Evolutionary conservation across 1,140 invertebrate species (phyloP).

Genomic region (Drosophila kohkoa): DNA sequence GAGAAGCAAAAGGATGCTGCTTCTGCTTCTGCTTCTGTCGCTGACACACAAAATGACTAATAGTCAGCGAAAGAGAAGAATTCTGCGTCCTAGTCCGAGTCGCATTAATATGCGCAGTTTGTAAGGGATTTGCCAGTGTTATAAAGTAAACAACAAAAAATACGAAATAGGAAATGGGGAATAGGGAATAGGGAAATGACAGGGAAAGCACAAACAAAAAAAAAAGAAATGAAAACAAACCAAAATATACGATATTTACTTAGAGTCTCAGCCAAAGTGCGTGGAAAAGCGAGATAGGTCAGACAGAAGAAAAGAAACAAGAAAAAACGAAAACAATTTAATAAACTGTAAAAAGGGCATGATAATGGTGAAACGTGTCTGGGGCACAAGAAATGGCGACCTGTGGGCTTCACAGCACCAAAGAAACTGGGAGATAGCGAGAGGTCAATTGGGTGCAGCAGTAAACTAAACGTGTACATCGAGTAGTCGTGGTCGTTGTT

Average conservation of each 20-base stretch:
- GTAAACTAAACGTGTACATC: slow-evolving; percentile 48
- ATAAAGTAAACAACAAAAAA: slow-evolving; percentile 69
- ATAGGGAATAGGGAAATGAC: slow-evolving; percentile 37
- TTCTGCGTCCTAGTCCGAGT: slow-evolving; percentile 21
- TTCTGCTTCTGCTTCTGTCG: not conserved
- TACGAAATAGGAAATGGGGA: not conserved
- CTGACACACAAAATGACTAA: slow-evolving; percentile 67
- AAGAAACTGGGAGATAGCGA: not conserved
- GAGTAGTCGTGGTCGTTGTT: not conserved
- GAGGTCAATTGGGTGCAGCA: slow-evolving; percentile 32
- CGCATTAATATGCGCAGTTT: slow-evolving; percentile 75
- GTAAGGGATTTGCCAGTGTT: slow-evolving; percentile 57
- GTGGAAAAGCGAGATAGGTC: slow-evolving; percentile 20
- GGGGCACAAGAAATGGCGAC: slow-evolving; percentile 44
- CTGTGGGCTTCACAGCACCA: slow-evolving; percentile 10
- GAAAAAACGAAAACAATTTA: slow-evolving; percentile 69
- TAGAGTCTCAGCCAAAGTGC: slow-evolving; percentile 11
- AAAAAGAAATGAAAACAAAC: slow-evolving; percentile 31
- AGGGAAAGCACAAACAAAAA: slow-evolving; percentile 33
- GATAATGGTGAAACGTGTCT: slow-evolving; percentile 77
- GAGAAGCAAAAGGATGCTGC: slow-evolving; percentile 16
- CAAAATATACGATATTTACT: slow-evolving; percentile 35
- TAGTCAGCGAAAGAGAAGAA: slow-evolving; percentile 57
- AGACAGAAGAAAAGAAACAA: slow-evolving; percentile 17
- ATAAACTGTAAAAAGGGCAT: slow-evolving; percentile 81